Evolutionary conservation across 2,888 invertebrate species (phyloP), one percentile per base, ranked within the genome.

Genomic region (Charanyca ferruginea): DNA sequence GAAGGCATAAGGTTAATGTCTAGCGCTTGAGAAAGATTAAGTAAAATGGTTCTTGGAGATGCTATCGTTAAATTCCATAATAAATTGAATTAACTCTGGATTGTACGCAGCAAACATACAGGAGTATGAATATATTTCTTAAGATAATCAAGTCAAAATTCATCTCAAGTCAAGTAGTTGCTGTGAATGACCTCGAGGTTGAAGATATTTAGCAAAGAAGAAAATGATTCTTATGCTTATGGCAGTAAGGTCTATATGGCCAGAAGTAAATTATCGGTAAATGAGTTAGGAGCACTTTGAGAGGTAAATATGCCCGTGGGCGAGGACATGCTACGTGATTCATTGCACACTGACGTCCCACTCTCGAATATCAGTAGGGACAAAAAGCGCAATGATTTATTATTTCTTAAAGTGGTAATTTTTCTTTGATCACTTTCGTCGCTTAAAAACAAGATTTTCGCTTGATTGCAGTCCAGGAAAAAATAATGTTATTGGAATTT

Each of bases 271-370:
- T 77, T 70, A 79, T 76, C 76, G 51, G 77, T 85, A 81, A 86
- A 85, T 86, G 81, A 86, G 81, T 80, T 81, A 84, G 84, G 85
- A 88, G 86, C 87, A 86, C 87, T 90, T 88, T 84, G 84, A 86
- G 89, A 89, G 87, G 89, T 90, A 91, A 91, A 90, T 90, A 88
- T 87, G 88, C 85, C 87, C 84, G 91, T 94, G 90, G 93, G 93
- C 91, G 92, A 91, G 86, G 88, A 90, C 87, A 87, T 81, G 79
- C 83, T 88, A 85, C 84, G 87, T 93, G 92, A 93, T 92, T 93
- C 92, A 94, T 90, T 88, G 88, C 88, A 85, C 79, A 86, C 85
- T 87, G 88, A 87, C 89, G 85, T 87, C 88, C 88, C 85, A 88
- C 87, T 88, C 87, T 86, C 81, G 77, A 84, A 86, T 84, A 85